These are phyloP conservation scores for Noturus placidus DNA, from an alignment of 2,113 vertebrate species.

Conservation along the genomic window DNA sequence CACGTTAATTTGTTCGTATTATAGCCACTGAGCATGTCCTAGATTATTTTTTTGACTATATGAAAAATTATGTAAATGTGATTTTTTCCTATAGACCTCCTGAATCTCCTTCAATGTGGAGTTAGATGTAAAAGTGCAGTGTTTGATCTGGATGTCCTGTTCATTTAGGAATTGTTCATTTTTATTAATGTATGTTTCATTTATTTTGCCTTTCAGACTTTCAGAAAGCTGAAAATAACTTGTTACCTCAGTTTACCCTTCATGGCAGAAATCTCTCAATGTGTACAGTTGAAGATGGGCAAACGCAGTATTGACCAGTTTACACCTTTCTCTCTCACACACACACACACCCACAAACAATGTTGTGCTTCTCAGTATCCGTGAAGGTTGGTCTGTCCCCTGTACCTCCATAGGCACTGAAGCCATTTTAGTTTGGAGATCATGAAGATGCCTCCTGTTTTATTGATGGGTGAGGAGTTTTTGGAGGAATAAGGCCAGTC, in stretches of 20 bases:
- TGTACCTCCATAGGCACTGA: conserved; percentile 60
- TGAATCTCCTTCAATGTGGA: background rate
- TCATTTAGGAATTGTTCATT: background rate
- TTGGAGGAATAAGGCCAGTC: conserved; percentile 14
- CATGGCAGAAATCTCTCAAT: conserved; percentile 72
- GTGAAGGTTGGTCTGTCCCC: conserved; percentile 66
- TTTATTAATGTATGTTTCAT: conserved; percentile 50
- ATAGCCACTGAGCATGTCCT: background rate
- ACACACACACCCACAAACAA: conserved; percentile 52
- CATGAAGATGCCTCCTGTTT: conserved; percentile 54
- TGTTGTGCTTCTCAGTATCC: conserved; percentile 65
- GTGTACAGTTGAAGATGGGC: conserved; percentile 62
- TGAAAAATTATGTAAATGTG: background rate
- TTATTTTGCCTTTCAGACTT: conserved; percentile 69
- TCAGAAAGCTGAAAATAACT: conserved; percentile 30
- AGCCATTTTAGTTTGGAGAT: conserved; percentile 71
- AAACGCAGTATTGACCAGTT: conserved; percentile 35
- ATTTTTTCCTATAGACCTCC: background rate
- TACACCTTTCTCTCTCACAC: conserved; percentile 19
- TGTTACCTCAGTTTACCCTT: conserved; percentile 71
- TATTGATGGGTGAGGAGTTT: conserved; percentile 21
- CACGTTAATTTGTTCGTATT: background rate
- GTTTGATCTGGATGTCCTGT: background rate
- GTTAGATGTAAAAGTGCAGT: background rate
- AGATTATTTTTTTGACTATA: background rate